Conservation (phyloP, 1,140 invertebrate species). For the Cydia strobilella region DNA sequence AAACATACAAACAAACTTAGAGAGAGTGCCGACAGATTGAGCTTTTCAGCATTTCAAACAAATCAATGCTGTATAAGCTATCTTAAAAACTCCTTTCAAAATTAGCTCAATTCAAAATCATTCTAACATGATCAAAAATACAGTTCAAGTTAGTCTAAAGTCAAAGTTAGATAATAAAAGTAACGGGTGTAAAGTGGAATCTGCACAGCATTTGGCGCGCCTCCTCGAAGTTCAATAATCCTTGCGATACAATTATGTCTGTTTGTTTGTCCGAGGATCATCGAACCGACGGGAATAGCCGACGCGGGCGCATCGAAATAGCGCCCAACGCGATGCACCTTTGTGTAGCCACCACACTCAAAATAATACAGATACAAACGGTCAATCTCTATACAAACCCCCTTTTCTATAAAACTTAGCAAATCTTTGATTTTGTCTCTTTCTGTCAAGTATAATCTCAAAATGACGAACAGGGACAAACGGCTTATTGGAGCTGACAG, state of each 20-base stretch:
- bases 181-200: background rate
- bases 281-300: slow-evolving; percentile 47
- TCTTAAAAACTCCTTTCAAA: background rate
- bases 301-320: slow-evolving; percentile 49
- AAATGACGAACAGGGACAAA: too few relatives aligned
- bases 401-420: background rate
- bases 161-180: background rate
- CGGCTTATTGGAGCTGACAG: too few relatives aligned
- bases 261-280: slow-evolving; percentile 44
- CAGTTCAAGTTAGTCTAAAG: background rate
- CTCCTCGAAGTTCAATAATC: slow-evolving; percentile 26
- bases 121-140: background rate
- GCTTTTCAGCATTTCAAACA: slow-evolving; percentile 15
- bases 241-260: slow-evolving; percentile 38
- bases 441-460: too few relatives aligned
- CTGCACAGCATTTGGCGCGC: slow-evolving; percentile 26
- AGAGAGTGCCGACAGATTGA: background rate
- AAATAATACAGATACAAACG: background rate
- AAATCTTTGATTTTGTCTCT: too few relatives aligned
- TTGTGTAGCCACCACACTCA: background rate
- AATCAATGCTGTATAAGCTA: background rate
- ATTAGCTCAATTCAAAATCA: background rate
- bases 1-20: slow-evolving; percentile 14
- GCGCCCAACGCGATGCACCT: slow-evolving; percentile 45
- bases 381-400: background rate